Evolutionary conservation across 2,113 vertebrate genomes (phyloP).

Genomic region (Phalacrocorax pelagicus): DNA sequence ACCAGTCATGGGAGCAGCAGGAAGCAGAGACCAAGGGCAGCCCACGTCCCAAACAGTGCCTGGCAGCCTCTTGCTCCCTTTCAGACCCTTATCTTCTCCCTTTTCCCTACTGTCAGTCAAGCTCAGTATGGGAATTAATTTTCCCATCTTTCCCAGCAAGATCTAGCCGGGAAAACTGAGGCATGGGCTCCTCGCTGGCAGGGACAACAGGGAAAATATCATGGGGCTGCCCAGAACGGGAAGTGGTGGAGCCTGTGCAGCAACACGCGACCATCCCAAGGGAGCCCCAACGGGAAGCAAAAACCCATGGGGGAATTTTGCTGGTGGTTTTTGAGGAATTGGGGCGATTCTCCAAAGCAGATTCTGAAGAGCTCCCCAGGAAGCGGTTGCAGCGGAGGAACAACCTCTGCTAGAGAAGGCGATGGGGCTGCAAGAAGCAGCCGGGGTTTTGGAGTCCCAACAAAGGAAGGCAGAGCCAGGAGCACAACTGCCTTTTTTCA

Average conservation of each 20-base stretch:
- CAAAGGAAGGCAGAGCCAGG: not conserved
- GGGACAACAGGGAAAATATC: not conserved
- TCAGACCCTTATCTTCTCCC: not conserved
- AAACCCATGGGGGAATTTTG: not conserved
- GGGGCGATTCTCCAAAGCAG: not conserved
- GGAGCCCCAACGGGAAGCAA: not conserved
- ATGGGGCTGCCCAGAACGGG: not conserved
- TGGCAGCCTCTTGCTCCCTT: not conserved
- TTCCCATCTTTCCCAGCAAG: not conserved
- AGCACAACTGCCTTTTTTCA: fast-evolving
- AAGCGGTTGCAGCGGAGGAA: not conserved
- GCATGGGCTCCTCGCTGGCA: not conserved
- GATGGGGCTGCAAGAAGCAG: not conserved
- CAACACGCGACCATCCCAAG: not conserved
- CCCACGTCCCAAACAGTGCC: not conserved
- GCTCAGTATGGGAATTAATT: fast-evolving
- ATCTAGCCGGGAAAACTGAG: not conserved
- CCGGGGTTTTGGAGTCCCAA: not conserved
- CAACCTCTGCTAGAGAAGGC: not conserved
- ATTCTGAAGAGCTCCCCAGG: not conserved
- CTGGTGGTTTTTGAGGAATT: not conserved
- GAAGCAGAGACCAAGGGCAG: not conserved
- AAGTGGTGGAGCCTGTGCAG: not conserved
- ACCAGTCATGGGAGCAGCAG: conserved; percentile 21
- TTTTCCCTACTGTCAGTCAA: not conserved